phyloP scores from a whole-genome alignment of 2,113 vertebrate species.

The Petromus typicus region DNA sequence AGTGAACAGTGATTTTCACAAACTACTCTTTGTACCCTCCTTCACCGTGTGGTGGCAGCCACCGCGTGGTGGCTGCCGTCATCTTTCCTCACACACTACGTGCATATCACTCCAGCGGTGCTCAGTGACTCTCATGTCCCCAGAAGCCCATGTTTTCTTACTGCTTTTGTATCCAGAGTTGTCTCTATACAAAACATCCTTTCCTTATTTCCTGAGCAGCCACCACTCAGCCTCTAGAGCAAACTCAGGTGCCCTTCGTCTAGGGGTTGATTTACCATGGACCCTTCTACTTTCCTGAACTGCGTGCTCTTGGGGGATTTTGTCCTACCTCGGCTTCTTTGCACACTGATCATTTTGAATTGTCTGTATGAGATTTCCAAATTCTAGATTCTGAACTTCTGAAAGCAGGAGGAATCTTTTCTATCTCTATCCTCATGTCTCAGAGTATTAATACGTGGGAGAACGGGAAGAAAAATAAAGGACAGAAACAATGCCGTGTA shows the following conservation, averaged over 20 bases:
- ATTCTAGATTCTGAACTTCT: slow-evolving; percentile 19
- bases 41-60: background rate
- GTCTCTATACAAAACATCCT: background rate
- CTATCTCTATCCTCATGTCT: background rate
- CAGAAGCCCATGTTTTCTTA: rapidly evolving
- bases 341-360: background rate
- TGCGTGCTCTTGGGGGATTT: background rate
- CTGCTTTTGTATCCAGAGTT: background rate
- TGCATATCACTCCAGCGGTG: no score
- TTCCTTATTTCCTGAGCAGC: background rate
- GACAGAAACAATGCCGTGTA: background rate
- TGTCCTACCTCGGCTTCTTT: background rate
- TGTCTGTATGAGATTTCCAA: background rate
- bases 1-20: background rate
- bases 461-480: background rate
- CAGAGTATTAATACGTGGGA: background rate
- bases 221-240: background rate
- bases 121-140: background rate
- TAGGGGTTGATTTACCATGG: background rate
- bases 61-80: no score
- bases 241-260: background rate
- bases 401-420: background rate
- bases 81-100: background rate
- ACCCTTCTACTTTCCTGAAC: background rate
- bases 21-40: background rate